Conservation (phyloP, 2,113 vertebrate genomes). For the Myotis yumanensis region DNA sequence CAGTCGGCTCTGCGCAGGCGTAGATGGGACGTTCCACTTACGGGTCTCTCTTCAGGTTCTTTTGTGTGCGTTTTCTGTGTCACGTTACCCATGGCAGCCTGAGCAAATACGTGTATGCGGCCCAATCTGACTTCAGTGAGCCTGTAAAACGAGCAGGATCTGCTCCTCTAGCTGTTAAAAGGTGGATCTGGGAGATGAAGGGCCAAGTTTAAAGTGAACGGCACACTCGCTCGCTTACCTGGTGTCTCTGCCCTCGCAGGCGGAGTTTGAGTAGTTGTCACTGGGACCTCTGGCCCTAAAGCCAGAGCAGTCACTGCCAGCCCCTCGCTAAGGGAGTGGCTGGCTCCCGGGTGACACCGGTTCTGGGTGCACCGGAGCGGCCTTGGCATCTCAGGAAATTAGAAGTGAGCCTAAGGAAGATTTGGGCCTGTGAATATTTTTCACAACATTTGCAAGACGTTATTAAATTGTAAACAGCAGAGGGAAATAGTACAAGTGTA, state of each 20-base stretch:
- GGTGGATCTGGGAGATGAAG: not conserved
- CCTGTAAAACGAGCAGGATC: not conserved
- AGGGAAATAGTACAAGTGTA: constrained; percentile 70
- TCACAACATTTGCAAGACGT: constrained; percentile 45
- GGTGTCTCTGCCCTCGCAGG: not conserved
- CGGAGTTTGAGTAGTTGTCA: not conserved
- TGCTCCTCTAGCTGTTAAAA: not conserved
- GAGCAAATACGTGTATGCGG: not conserved
- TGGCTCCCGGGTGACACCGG: rapidly evolving
- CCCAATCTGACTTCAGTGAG: not conserved
- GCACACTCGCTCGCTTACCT: not conserved
- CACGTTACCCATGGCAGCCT: constrained; percentile 34
- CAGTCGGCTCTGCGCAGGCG: constrained; percentile 77
- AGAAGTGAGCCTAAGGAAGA: not conserved
- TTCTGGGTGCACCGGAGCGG: not conserved
- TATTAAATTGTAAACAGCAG: not conserved
- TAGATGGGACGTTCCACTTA: constrained; percentile 79
- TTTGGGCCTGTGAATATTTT: not conserved
- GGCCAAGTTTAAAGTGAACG: not conserved
- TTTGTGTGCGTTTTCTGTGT: not conserved
- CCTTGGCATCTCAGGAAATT: not conserved
- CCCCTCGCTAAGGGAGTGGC: not conserved
- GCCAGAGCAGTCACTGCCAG: not conserved
- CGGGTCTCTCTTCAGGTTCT: constrained; percentile 78
- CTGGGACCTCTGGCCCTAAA: not conserved